Evolutionary conservation across 2,113 vertebrate genomes (phyloP).

Genomic region (Phyllopteryx taeniolatus): DNA sequence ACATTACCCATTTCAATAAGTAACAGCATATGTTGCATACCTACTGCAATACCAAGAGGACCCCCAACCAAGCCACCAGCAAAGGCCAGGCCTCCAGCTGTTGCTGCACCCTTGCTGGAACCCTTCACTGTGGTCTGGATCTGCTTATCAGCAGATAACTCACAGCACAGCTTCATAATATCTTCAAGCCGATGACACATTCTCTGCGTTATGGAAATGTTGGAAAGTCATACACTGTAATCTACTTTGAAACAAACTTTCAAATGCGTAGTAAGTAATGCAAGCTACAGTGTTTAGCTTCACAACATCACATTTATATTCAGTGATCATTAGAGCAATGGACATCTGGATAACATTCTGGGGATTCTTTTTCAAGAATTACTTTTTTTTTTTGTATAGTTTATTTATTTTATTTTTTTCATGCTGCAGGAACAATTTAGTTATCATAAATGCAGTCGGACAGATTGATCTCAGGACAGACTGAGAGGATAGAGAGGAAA

Average conservation of each 20-base stretch:
- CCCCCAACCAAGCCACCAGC: slow-evolving; percentile 83
- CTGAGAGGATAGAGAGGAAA: neutral
- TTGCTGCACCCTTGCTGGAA: slow-evolving; percentile 77
- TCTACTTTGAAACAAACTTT: neutral
- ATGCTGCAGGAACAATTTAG: too few relatives aligned
- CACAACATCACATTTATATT: neutral
- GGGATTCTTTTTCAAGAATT: neutral
- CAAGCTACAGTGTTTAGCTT: neutral
- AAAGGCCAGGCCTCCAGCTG: slow-evolving; percentile 78
- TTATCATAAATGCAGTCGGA: neutral
- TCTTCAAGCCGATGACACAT: slow-evolving; percentile 75
- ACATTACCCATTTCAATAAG: neutral
- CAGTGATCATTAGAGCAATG: neutral
- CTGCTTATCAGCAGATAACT: slow-evolving; percentile 74
- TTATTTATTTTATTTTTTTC: too few relatives aligned
- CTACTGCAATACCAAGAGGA: slow-evolving; percentile 82
- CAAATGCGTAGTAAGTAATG: neutral
- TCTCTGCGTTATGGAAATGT: slow-evolving; percentile 23
- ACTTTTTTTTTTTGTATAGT: too few relatives aligned
- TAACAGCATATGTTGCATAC: slow-evolving; percentile 51
- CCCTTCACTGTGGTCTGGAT: slow-evolving; percentile 79
- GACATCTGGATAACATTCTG: neutral
- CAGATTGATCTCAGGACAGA: neutral
- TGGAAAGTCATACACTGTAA: neutral
- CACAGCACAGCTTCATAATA: slow-evolving; percentile 81